These are phyloP conservation scores for Porphyrio hochstetteri DNA, from an alignment of 2,113 vertebrate genomes.

Conservation along the genomic window DNA sequence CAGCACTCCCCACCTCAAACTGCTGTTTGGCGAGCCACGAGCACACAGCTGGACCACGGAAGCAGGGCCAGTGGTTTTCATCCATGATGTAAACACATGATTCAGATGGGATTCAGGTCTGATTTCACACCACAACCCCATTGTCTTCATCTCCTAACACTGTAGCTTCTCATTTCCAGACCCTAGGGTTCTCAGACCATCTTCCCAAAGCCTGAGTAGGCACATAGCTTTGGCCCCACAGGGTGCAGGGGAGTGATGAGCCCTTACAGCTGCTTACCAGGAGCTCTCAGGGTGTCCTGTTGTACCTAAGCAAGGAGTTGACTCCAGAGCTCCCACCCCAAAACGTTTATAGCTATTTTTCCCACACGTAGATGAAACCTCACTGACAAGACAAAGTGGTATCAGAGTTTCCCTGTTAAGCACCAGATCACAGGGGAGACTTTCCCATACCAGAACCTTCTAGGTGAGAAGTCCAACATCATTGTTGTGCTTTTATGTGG, in stretches of 20 bases:
- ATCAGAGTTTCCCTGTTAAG: not conserved
- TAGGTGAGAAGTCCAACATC: not conserved
- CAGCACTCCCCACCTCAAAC: not conserved
- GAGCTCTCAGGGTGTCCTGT: not conserved
- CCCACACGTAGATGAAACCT: not conserved
- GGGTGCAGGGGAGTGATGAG: not conserved
- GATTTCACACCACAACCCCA: not conserved
- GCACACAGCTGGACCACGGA: not conserved
- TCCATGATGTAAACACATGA: fast-evolving
- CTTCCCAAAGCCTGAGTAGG: not conserved
- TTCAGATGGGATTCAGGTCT: fast-evolving
- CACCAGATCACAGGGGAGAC: not conserved
- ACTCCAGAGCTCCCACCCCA: not conserved
- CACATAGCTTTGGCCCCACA: fast-evolving
- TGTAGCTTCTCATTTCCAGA: not conserved
- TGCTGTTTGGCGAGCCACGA: not conserved
- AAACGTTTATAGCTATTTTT: not conserved
- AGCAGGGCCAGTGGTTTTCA: not conserved
- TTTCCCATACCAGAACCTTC: not conserved
- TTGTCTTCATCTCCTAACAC: not conserved
- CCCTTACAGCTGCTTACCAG: not conserved
- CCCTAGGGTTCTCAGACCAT: not conserved
- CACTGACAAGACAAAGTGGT: fast-evolving
- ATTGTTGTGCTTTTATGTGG: no score
- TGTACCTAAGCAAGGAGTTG: not conserved